Evolutionary conservation across 2,797 vertebrate genomes (phyloP), one percentile per base, ranked within the genome.

Genomic region (Threskiornis aethiopicus): DNA sequence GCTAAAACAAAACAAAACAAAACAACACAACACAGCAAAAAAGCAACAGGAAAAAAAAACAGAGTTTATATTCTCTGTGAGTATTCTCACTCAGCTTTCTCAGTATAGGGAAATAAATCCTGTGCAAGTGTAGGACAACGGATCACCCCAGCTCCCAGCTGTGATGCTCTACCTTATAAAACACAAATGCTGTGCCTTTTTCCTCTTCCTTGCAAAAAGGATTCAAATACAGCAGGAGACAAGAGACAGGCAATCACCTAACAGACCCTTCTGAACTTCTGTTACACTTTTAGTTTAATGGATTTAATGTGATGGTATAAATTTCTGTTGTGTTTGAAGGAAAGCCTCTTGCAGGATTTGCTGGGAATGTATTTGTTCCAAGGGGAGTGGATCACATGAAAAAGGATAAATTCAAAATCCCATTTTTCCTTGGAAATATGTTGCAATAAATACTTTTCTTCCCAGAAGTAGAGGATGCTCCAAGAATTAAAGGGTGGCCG

Each of bases 1-100:
- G 82, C 75, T 88, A 85, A 92, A 89, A 62, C 67, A 95, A 95
- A 97, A 84, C 55, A 92, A 86, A 47, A 81, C 46, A 39, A 39
- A 11, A 39, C 37, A 39, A 39, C 37, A 39, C 37, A 91, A 35
- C n/a, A 77, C 9, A 57, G 61, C 10, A 41, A 26, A 35, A 67
- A 18, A 37, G 33, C 17, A 67, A 14, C 9, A 28, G 1, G 2
- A 57, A 84, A 77, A 77, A 77, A 77, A 37, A 39, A 0, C 42
- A 39, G 44, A 65, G 39, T 89, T 92, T 85, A 65, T 71, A 89
- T 73, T 95, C 73, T 54, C 70, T 58, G 33, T 24, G 35, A 93
- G 58, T 81, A 75, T 71, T 83, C 58, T 87, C 71, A 83, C 55
- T 78, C 18, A 11, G 65, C 61, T 87, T 94, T 89, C 86, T 84